Percentiles rank a stretch among this genome's conserved stretches.
Evolutionary conservation across 2,888 invertebrate genomes (phyloP).

Genomic region (Timandra comae): DNA sequence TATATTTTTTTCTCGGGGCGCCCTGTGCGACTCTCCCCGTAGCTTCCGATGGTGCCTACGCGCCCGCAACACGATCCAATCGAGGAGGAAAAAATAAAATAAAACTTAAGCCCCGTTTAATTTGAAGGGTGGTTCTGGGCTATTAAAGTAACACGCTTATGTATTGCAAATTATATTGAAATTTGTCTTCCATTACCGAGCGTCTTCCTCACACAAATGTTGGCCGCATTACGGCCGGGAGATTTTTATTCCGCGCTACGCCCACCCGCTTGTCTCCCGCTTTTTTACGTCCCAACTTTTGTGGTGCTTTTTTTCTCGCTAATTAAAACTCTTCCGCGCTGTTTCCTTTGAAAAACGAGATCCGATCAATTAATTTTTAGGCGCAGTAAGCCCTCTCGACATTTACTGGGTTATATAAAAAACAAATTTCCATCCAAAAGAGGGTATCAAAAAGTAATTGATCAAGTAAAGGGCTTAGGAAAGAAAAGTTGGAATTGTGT

Average conservation of each 20-base stretch:
- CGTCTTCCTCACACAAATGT: slow-evolving; percentile 77
- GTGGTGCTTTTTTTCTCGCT: slow-evolving; percentile 72
- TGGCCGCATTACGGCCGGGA: slow-evolving; percentile 74
- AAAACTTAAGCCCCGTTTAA: slow-evolving; percentile 78
- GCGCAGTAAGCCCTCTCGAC: slow-evolving; percentile 66
- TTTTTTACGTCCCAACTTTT: slow-evolving; percentile 73
- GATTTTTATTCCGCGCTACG: slow-evolving; percentile 69
- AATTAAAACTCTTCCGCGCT: slow-evolving; percentile 77
- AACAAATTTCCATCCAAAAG: slow-evolving; percentile 53
- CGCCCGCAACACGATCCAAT: slow-evolving; percentile 56
- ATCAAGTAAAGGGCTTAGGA: slow-evolving; percentile 52
- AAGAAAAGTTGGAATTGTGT: slow-evolving; percentile 27
- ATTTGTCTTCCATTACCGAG: slow-evolving; percentile 77
- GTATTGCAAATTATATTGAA: slow-evolving; percentile 79
- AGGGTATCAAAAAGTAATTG: slow-evolving; percentile 62
- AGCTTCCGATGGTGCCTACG: slow-evolving; percentile 39
- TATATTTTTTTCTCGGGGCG: slow-evolving; percentile 64
- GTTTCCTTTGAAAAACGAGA: slow-evolving; percentile 73
- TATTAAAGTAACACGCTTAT: slow-evolving; percentile 79
- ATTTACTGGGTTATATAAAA: slow-evolving; percentile 64
- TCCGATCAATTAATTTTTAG: slow-evolving; percentile 76
- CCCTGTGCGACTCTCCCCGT: slow-evolving; percentile 42
- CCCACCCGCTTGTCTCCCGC: slow-evolving; percentile 71
- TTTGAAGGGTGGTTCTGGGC: slow-evolving; percentile 78
- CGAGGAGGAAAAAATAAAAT: slow-evolving; percentile 73